Evolutionary conservation across 2,797 vertebrate genomes (phyloP).

Genomic region (Otolemur crassicaudatus): DNA sequence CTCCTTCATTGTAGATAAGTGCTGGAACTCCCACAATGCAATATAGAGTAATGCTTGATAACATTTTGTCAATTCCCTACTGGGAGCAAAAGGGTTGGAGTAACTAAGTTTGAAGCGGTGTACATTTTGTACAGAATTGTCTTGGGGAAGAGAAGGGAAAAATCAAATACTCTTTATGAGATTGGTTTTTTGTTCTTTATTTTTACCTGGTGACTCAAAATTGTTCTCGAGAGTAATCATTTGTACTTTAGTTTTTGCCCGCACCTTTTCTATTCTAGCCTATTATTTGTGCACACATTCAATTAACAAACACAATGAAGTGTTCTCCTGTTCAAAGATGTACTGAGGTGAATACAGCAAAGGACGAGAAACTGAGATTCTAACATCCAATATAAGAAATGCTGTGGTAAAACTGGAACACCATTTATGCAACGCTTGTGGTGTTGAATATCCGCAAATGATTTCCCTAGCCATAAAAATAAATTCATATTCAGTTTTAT

Average conservation of each 20-base stretch:
- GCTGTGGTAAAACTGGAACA: neutral
- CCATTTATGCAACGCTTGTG: neutral
- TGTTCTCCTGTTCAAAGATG: neutral
- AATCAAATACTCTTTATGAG: conserved; percentile 28
- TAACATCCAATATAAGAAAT: neutral
- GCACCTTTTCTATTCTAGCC: neutral
- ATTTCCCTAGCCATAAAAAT: neutral
- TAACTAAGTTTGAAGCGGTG: conserved; percentile 53
- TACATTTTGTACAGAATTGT: conserved; percentile 20
- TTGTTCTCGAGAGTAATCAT: conserved; percentile 6
- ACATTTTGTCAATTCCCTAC: conserved; percentile 43
- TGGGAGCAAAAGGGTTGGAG: neutral
- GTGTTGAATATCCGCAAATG: neutral
- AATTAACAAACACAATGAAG: neutral
- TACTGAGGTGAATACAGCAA: neutral
- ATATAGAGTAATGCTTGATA: conserved; percentile 33
- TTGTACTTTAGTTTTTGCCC: neutral
- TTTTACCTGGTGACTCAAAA: conserved; percentile 55
- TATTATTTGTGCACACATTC: neutral
- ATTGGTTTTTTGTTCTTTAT: neutral
- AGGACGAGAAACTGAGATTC: neutral
- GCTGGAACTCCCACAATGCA: neutral
- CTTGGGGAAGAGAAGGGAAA: conserved; percentile 36
- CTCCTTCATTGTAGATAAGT: conserved; percentile 31
- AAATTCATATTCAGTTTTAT: neutral